phyloP scores from a whole-genome alignment of 2,888 invertebrate genomes.

The Chelonus formosanus region DNA sequence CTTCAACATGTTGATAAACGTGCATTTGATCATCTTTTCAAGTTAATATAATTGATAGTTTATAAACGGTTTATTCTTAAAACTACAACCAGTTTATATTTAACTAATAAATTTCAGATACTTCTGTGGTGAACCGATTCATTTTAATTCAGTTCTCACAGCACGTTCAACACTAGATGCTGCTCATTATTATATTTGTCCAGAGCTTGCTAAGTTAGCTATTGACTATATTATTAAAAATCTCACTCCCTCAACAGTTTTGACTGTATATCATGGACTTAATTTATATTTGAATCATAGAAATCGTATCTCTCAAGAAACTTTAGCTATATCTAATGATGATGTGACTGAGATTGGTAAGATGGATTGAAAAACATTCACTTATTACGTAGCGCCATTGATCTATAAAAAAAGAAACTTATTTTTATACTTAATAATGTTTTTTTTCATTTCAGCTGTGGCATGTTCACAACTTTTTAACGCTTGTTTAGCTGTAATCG shows the following conservation, averaged over 20 bases:
- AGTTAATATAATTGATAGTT: slow-evolving; percentile 55
- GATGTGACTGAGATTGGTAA: slow-evolving; percentile 55
- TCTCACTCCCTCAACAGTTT: slow-evolving; percentile 72
- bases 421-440: not conserved
- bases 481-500: slow-evolving; percentile 74
- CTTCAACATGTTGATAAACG: slow-evolving; percentile 73
- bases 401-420: too few species aligned
- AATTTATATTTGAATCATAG: slow-evolving; percentile 54
- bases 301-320: slow-evolving; percentile 62
- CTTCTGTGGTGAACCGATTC: slow-evolving; percentile 72
- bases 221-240: slow-evolving; percentile 74
- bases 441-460: slow-evolving; percentile 44
- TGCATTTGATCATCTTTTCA: slow-evolving; percentile 74
- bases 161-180: slow-evolving; percentile 78
- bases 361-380: slow-evolving; percentile 2
- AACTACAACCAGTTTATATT: too few species aligned
- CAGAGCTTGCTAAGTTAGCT: slow-evolving; percentile 75
- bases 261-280: slow-evolving; percentile 72
- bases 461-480: slow-evolving; percentile 72
- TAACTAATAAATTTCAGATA: slow-evolving; percentile 63
- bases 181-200: slow-evolving; percentile 78
- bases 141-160: slow-evolving; percentile 72
- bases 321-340: slow-evolving; percentile 64
- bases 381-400: too few species aligned
- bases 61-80: too few species aligned